Evolutionary conservation across 2,113 vertebrate species (phyloP), one percentile per base, ranked within the genome.

Genomic region (Dasyprocta punctata): DNA sequence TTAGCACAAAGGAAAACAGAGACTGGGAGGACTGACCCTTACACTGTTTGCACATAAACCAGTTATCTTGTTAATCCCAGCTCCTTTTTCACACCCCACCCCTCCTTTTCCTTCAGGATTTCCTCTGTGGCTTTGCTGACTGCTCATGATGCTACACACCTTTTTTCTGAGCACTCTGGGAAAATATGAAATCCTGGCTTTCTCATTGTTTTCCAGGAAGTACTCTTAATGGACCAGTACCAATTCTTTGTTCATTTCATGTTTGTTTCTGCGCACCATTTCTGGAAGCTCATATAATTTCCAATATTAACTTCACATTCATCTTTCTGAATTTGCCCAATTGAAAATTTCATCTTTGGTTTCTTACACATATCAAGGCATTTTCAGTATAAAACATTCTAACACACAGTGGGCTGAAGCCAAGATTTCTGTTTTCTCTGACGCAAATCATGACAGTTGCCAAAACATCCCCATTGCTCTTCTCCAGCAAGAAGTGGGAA

Each of bases 361-460:
- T 92, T 96, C 41, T 95, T 71, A 86, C 4, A 0, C 8, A 4
- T 49, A 49, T 60, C 41, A 75, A 94, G 88, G 38, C 56, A 44
- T 86, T 73, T 93, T 63, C 47, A 26, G 81, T 92, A 38, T 49
- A 73, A 94, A 95, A 12, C 58, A 95, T 28, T 52, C 30, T 77
- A 60, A 78, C 11, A 26, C 30, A 78, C 4, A 22, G 52, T 86
- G 41, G 11, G 49, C 67, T 65, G 33, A 88, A 87, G 86, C 38
- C 60, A 83, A 94, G 22, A 85, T 86, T 56, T 38, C 0, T 95
- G 33, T 54, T 92, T 95, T 60, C 49, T 63, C 87, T 65, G 80
- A 92, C 63, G 69, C 12, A 83, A 95, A 86, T 63, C 60, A 12
- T 8, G 78, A 4, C 58, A 83, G 11, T 92, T 86, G 65, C 73